Evolutionary conservation across 1,140 invertebrate species (phyloP).

Genomic region (Cotesia chilonis): DNA sequence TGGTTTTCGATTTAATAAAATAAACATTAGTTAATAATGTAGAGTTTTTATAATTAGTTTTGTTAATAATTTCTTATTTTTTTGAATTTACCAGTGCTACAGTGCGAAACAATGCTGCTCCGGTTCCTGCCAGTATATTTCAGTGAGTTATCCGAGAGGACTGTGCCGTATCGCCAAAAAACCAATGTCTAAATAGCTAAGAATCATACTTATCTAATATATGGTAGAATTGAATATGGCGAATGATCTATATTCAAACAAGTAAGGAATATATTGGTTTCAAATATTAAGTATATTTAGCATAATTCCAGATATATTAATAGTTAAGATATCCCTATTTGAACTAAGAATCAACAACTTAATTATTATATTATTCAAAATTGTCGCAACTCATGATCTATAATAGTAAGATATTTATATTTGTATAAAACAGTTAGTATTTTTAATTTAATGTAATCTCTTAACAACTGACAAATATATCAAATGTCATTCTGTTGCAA

Average conservation of each 20-base stretch:
- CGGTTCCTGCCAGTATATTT: no score
- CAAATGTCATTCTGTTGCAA: no score
- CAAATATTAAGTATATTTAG: conserved; percentile 2
- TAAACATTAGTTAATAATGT: no score
- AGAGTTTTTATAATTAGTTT: no score
- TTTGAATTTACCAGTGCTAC: no score
- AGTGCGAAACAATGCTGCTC: no score
- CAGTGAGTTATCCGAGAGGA: no score
- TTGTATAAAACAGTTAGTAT: not conserved
- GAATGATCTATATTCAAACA: conserved; percentile 4
- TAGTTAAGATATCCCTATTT: conserved; percentile 7
- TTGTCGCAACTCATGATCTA: not conserved
- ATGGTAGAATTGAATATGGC: conserved; percentile 2
- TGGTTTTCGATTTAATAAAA: no score
- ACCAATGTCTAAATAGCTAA: not conserved
- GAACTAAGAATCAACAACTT: conserved; percentile 1
- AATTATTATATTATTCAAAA: not conserved
- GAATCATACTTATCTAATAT: conserved; percentile 5
- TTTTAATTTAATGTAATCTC: not conserved
- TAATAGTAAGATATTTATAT: conserved; percentile 14
- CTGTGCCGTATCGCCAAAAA: not conserved
- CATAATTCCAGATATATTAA: not conserved
- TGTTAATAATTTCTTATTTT: no score
- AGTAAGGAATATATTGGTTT: conserved; percentile 10
- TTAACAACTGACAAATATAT: no score